Percentiles rank a stretch among this genome's conserved stretches.
These are phyloP conservation scores for Chloroclystis v-ata DNA, from an alignment of 2,888 invertebrate genomes.

Conservation along the genomic window DNA sequence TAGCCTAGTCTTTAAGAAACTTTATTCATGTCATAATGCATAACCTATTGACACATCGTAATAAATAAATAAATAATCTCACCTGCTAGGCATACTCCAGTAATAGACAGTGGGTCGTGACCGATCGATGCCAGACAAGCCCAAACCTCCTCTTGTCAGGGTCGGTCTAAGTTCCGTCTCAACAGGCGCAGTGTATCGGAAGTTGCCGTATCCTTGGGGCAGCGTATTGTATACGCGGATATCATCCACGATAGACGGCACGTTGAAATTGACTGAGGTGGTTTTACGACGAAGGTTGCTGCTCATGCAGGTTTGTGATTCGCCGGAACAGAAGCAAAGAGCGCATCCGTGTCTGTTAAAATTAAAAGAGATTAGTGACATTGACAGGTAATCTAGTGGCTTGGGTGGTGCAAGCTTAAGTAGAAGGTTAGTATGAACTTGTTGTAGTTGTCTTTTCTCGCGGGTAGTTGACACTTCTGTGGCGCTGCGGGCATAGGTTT, in stretches of 20 bases:
- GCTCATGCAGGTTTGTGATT: constrained; percentile 88
- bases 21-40: no score
- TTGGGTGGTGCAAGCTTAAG: no score
- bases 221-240: constrained; percentile 56
- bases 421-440: no score
- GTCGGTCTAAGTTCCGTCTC: constrained; percentile 59
- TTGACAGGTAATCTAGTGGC: background rate
- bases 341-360: constrained; percentile 87
- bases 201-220: constrained; percentile 38
- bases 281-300: constrained; percentile 85
- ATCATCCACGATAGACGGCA: constrained; percentile 54
- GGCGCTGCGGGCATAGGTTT: no score
- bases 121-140: constrained; percentile 72
- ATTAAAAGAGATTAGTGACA: no score
- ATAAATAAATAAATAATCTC: constrained; percentile 49
- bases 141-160: constrained; percentile 79
- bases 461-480: no score
- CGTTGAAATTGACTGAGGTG: constrained; percentile 53
- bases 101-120: constrained; percentile 83
- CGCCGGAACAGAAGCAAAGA: constrained; percentile 96
- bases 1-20: no score
- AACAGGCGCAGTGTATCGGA: constrained; percentile 53
- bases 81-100: constrained; percentile 86
- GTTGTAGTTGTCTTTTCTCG: no score
- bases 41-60: no score